Percentiles rank a stretch among this genome's conserved stretches.
Conservation (phyloP, 2,888 invertebrate genomes). For the Sphecodes monilicornis region DNA sequence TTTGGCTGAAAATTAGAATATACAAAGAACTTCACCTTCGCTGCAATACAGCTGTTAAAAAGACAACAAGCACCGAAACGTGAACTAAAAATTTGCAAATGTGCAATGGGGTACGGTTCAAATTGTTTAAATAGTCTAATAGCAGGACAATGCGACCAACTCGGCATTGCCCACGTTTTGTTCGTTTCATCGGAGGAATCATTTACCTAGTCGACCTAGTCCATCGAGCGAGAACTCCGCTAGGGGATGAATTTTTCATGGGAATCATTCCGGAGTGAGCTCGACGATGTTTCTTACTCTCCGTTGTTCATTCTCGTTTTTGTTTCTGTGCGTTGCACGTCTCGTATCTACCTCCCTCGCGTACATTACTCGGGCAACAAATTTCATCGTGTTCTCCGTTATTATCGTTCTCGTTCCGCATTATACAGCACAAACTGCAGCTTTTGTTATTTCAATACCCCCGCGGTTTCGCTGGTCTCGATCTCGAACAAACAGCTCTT, state of each 20-base stretch:
- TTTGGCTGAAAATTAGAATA: neutral
- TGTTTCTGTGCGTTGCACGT: neutral
- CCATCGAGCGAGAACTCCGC: neutral
- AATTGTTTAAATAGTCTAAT: neutral
- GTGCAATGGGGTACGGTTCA: neutral
- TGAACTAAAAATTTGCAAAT: neutral
- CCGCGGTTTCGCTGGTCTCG: neutral
- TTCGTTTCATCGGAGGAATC: neutral
- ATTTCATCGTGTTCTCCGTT: neutral
- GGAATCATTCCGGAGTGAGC: neutral
- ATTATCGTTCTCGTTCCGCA: neutral
- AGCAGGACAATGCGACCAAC: neutral
- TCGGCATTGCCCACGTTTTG: neutral
- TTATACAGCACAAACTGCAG: neutral
- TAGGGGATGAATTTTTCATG: neutral
- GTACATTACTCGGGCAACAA: conserved; percentile 19
- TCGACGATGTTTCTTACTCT: neutral
- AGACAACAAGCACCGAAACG: neutral
- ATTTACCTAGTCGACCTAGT: too few species aligned
- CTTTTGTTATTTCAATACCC: neutral
- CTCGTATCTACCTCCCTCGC: conserved; percentile 50
- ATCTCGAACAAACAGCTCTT: neutral
- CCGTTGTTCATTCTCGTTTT: neutral
- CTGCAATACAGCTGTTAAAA: neutral
- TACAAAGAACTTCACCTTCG: neutral